Conservation (phyloP, 2,888 invertebrate genomes). For the Campoplex nolae region DNA sequence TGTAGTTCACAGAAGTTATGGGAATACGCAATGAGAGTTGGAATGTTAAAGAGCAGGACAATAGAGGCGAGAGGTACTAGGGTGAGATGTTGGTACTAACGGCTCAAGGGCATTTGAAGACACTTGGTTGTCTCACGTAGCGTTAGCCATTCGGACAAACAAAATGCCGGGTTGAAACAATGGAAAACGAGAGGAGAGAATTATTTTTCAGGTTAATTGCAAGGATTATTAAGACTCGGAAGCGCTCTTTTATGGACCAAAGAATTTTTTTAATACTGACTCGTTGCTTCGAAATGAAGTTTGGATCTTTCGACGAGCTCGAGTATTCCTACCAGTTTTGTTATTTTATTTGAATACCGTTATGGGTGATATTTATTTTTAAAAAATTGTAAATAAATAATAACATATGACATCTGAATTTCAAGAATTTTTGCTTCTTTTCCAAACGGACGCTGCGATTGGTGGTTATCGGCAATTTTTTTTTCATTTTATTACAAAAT, state of each 20-base stretch:
- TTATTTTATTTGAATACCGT: too few species aligned
- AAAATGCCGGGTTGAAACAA: constrained; percentile 31
- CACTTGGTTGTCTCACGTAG: constrained; percentile 25
- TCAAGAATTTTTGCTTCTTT: too few species aligned
- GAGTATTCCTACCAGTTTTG: background rate
- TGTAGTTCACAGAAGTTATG: constrained; percentile 21
- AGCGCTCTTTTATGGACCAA: background rate
- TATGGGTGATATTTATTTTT: too few species aligned
- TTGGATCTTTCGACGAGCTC: background rate
- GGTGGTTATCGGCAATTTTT: too few species aligned
- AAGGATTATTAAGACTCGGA: constrained; percentile 66
- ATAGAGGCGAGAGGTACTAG: constrained; percentile 5
- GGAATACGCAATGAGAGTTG: constrained; percentile 51
- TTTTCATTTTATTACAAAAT: too few species aligned
- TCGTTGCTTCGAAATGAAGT: background rate
- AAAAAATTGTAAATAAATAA: too few species aligned
- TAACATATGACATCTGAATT: too few species aligned
- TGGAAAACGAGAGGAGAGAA: constrained; percentile 71
- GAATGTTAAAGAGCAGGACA: constrained; percentile 28
- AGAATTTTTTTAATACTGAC: constrained; percentile 25
- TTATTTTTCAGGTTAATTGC: constrained; percentile 81
- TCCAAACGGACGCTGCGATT: too few species aligned
- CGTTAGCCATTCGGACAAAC: constrained; percentile 7
- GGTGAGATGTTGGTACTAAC: constrained; percentile 42
- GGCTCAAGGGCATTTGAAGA: constrained; percentile 30